A percentile compares a stretch with the other conserved stretches of the same genome.
These are phyloP conservation scores for Platalea minor DNA, from an alignment of 2,797 vertebrate species.

Conservation along the genomic window DNA sequence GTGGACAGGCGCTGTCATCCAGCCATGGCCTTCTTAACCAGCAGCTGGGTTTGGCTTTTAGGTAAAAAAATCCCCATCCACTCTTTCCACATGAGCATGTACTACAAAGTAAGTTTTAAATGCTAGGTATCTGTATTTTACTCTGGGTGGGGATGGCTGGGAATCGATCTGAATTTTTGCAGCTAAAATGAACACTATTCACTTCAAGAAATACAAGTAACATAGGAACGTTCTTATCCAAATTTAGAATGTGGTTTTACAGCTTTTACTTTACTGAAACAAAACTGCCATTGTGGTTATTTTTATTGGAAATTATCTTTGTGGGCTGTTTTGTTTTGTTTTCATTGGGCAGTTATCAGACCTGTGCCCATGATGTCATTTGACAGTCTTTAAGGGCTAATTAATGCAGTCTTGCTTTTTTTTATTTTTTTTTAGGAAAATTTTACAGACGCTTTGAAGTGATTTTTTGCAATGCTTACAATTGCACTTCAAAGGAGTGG, in stretches of 20 bases:
- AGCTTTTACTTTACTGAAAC: not conserved
- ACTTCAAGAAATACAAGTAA: not conserved
- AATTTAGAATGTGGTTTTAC: not conserved
- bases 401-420: not conserved
- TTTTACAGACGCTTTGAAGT: not conserved
- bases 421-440: not conserved
- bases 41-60: not conserved
- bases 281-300: not conserved
- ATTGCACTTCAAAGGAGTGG: not conserved
- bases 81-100: not conserved
- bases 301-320: not conserved
- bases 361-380: not conserved
- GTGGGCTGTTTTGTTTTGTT: not conserved
- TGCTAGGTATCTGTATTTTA: not conserved
- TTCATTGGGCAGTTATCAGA: not conserved
- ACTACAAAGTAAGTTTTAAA: not conserved
- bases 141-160: fast-evolving
- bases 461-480: not conserved
- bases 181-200: not conserved
- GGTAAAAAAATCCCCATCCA: not conserved
- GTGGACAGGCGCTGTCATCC: fast-evolving
- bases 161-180: not conserved
- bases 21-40: not conserved
- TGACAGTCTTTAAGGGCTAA: not conserved
- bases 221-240: not conserved